Percentiles rank a stretch among this genome's conserved stretches.
phyloP scores from a whole-genome alignment of 2,113 vertebrate species.

The Apteryx mantelli region DNA sequence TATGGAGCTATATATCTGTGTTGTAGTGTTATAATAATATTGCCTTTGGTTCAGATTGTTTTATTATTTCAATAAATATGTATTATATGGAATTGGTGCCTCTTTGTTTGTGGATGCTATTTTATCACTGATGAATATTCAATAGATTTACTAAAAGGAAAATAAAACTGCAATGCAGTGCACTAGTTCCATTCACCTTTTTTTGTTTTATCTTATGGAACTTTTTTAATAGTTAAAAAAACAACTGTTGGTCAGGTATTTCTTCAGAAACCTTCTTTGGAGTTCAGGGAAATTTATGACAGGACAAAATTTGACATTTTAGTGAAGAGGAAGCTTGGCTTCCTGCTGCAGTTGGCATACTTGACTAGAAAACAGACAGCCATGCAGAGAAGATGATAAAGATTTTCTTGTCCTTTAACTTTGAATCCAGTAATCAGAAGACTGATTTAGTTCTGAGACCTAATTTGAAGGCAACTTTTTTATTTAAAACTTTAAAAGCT shows the following conservation, averaged over 20 bases:
- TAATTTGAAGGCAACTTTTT: constrained; percentile 49
- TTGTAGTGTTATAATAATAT: not conserved
- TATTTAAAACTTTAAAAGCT: constrained; percentile 36
- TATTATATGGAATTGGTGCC: not conserved
- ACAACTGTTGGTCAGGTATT: constrained; percentile 7
- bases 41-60: not conserved
- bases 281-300: constrained; percentile 57
- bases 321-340: constrained; percentile 61
- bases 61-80: not conserved
- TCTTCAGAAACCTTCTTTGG: constrained; percentile 43
- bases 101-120: constrained; percentile 15
- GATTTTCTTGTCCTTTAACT: constrained; percentile 26
- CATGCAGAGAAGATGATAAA: constrained; percentile 47
- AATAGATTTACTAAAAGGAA: not conserved
- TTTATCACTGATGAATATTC: not conserved
- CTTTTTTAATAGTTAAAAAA: constrained; percentile 44
- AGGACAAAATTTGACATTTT: constrained; percentile 67
- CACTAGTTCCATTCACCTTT: not conserved
- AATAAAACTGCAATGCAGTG: not conserved
- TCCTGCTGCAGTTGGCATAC: constrained; percentile 61
- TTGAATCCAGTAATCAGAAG: constrained; percentile 57
- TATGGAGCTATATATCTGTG: not conserved
- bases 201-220: not conserved
- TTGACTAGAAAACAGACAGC: constrained; percentile 48
- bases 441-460: constrained; percentile 40